Percentiles rank a stretch among this genome's conserved stretches.
Evolutionary conservation across 1,140 invertebrate genomes (phyloP).

Genomic region (Trichomalopsis sarcophagae): DNA sequence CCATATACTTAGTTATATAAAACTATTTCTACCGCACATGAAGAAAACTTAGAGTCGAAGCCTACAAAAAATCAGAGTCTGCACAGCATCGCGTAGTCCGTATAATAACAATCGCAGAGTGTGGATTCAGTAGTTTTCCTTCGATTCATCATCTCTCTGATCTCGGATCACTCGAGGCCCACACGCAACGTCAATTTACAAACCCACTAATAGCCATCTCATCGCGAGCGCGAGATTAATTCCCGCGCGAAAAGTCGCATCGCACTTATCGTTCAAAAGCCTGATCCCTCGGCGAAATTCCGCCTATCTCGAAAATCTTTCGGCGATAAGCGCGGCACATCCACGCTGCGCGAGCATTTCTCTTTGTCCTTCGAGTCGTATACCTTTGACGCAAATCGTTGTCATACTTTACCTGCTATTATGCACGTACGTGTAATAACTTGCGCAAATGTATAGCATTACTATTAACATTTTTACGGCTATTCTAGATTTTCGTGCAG

Average conservation of each 20-base stretch:
- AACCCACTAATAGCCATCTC: background rate
- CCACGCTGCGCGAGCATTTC: conserved; percentile 4
- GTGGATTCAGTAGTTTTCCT: background rate
- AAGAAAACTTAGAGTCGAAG: no score
- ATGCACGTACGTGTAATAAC: no score
- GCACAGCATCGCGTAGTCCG: no score
- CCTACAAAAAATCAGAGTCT: no score
- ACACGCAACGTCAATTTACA: background rate
- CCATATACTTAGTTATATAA: no score
- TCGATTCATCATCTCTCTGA: background rate
- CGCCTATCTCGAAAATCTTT: background rate
- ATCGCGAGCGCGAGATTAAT: conserved; percentile 13
- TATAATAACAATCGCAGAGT: no score
- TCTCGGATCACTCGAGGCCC: background rate
- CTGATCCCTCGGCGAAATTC: background rate
- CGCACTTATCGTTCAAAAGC: conserved; percentile 46
- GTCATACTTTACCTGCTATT: background rate
- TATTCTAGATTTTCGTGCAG: no score
- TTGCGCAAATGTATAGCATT: no score
- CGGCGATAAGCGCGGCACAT: background rate
- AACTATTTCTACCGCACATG: no score
- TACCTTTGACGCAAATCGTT: no score
- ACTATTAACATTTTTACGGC: no score
- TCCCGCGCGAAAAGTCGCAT: background rate
- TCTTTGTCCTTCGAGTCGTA: conserved; percentile 24